Evolutionary conservation across 2,797 vertebrate genomes (phyloP).

Genomic region (Triplophysa yarkandensis): DNA sequence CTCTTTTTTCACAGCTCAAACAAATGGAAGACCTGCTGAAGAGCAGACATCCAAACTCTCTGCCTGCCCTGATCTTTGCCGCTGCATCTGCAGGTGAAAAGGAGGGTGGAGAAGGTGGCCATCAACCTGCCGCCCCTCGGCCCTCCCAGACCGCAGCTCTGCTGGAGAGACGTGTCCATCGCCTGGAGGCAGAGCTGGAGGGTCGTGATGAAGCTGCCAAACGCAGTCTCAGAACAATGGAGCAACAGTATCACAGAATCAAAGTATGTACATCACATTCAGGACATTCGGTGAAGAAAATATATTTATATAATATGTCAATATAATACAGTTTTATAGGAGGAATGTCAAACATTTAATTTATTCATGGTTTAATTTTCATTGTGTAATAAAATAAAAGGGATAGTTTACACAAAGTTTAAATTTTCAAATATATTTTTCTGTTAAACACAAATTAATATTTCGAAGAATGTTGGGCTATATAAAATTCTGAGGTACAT

Average conservation of each 20-base stretch:
- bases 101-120: neutral
- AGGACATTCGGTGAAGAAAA: neutral
- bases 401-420: too few species aligned
- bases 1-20: slow-evolving; percentile 68
- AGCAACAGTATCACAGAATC: slow-evolving; percentile 89
- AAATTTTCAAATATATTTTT: too few species aligned
- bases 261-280: slow-evolving; percentile 75
- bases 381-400: too few species aligned
- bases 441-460: too few species aligned
- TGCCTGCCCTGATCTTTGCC: slow-evolving; percentile 89
- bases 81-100: slow-evolving; percentile 73
- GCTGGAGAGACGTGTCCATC: slow-evolving; percentile 85
- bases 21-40: slow-evolving; percentile 80
- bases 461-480: too few species aligned
- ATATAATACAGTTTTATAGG: too few species aligned
- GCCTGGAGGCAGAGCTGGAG: slow-evolving; percentile 90
- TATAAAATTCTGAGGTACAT: too few species aligned
- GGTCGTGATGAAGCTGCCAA: slow-evolving; percentile 89
- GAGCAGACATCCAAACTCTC: slow-evolving; percentile 86
- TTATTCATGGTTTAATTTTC: too few species aligned
- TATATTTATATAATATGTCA: too few species aligned
- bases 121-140: neutral
- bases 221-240: slow-evolving; percentile 85
- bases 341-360: too few species aligned
- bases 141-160: slow-evolving; percentile 71